These are phyloP conservation scores for Platanista minor DNA, from an alignment of 2,113 vertebrate species.

Conservation along the genomic window DNA sequence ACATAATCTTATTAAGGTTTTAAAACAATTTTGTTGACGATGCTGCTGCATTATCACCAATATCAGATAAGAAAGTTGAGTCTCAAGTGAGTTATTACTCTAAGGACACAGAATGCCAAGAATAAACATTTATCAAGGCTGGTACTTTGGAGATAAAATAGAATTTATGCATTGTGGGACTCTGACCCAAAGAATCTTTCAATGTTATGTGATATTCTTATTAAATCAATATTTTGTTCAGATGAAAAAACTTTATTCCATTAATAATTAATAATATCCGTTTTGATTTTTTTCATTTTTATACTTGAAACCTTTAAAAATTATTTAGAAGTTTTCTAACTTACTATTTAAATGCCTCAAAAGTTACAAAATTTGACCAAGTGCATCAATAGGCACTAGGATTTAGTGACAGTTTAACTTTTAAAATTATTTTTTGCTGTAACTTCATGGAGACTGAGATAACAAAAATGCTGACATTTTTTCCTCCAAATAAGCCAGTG, in stretches of 20 bases:
- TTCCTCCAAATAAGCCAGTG: not conserved
- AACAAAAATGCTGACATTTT: not conserved
- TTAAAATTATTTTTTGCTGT: conserved; percentile 40
- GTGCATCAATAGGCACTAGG: not conserved
- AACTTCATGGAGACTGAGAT: conserved; percentile 26
- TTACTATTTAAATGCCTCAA: conserved; percentile 19
- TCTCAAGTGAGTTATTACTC: conserved; percentile 12
- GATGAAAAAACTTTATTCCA: conserved; percentile 20
- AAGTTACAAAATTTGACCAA: not conserved
- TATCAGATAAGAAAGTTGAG: conserved; percentile 5
- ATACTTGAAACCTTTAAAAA: not conserved
- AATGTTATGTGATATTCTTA: not conserved
- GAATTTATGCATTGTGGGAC: not conserved
- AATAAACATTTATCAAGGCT: not conserved
- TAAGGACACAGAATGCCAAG: not conserved
- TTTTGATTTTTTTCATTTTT: not conserved
- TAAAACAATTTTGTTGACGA: not conserved
- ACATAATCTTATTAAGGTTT: not conserved
- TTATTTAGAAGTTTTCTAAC: not conserved
- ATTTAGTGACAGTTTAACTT: conserved; percentile 44
- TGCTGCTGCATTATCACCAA: not conserved
- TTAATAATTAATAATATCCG: not conserved
- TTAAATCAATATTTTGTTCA: conserved; percentile 14
- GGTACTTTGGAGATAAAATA: not conserved
- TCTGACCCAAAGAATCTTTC: not conserved